phyloP scores from a whole-genome alignment of 30 jellyfish, hydroid and myxozoan species.

The Turritopsis rubra region DNA sequence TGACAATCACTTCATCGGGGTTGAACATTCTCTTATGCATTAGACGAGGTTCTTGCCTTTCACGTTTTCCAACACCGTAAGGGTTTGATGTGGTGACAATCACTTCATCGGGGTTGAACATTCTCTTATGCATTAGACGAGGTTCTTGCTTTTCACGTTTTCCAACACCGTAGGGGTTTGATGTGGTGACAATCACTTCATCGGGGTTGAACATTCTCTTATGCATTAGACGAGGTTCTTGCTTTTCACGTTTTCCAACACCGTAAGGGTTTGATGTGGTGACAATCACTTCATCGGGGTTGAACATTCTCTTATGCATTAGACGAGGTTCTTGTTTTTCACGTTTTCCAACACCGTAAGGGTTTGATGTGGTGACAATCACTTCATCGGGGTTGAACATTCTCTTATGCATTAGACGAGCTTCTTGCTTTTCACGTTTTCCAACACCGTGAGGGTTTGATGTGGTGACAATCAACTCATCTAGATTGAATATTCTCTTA shows the following conservation, averaged over 20 bases:
- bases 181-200: neutral
- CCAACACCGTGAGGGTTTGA: neutral
- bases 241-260: neutral
- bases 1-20: neutral
- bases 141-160: neutral
- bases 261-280: neutral
- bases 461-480: neutral
- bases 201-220: neutral
- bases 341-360: neutral
- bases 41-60: neutral
- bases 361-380: neutral
- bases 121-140: neutral
- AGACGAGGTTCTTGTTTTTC: neutral
- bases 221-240: neutral
- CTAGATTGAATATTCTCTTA: neutral
- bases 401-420: neutral
- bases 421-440: neutral
- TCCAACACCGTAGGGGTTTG: neutral
- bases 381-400: neutral
- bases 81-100: neutral
- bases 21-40: neutral
- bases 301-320: neutral
- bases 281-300: neutral
- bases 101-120: neutral
- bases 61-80: neutral